Conservation (phyloP, 2,113 vertebrate species). For the Phrynocephalus versicolor region DNA sequence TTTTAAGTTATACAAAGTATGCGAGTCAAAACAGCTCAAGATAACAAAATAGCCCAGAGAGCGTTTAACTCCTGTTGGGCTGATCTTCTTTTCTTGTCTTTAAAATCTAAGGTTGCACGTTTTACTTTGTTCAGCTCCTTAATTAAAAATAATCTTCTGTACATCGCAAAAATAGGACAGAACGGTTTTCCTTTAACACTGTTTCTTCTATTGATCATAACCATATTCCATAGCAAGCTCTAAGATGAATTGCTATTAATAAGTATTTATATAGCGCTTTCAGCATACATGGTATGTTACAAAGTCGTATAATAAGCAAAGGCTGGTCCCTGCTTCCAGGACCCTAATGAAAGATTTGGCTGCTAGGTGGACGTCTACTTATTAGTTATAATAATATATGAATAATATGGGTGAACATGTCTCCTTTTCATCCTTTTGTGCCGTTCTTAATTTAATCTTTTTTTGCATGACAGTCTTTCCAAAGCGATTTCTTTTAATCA, state of each 20-base stretch:
- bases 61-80: conserved; percentile 22
- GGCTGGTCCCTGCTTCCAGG: not conserved
- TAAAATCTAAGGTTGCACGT: conserved; percentile 45
- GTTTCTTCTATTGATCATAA: conserved; percentile 37
- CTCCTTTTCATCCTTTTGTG: not conserved
- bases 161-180: conserved; percentile 48
- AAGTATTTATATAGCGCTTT: conserved; percentile 32
- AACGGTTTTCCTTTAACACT: conserved; percentile 32
- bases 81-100: conserved; percentile 13
- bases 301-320: conserved; percentile 1
- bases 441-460: conserved; percentile 21
- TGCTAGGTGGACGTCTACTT: not conserved
- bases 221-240: conserved; percentile 46
- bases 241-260: conserved; percentile 40
- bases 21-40: conserved; percentile 50
- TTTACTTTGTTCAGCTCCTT: conserved; percentile 48
- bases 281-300: conserved; percentile 1
- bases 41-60: conserved; percentile 45
- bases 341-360: not conserved
- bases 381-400: not conserved
- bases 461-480: not conserved
- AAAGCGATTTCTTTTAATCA: conserved; percentile 20
- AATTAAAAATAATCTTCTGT: conserved; percentile 50
- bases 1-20: conserved; percentile 44
- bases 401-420: conserved; percentile 4